Percentiles rank a stretch among this genome's conserved stretches.
phyloP scores from a whole-genome alignment of 2,888 invertebrate species.

The Hemithea aestivaria region DNA sequence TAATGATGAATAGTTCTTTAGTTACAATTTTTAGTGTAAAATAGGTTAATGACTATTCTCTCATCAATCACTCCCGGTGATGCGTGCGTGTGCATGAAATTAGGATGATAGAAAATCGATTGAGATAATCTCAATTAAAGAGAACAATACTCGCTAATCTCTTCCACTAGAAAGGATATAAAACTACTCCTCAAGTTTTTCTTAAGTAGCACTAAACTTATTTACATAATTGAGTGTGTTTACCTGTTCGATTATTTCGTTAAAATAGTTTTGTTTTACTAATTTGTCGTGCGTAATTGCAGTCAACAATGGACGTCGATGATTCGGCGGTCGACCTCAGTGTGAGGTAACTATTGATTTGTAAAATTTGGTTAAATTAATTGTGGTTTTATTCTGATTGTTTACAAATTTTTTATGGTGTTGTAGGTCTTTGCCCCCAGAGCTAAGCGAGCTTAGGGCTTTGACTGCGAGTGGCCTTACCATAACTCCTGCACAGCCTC shows the following conservation, averaged over 20 bases:
- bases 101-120: slow-evolving; percentile 27
- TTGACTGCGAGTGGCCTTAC: slow-evolving; percentile 81
- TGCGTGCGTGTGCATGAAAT: slow-evolving; percentile 53
- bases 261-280: slow-evolving; percentile 32
- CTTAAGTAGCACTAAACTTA: too few species aligned
- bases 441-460: slow-evolving; percentile 78
- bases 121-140: slow-evolving; percentile 2
- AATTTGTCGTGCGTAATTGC: slow-evolving; percentile 42
- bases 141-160: not conserved
- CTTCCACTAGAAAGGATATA: not conserved
- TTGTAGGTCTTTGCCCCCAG: slow-evolving; percentile 69
- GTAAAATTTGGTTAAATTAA: slow-evolving; percentile 17
- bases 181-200: too few species aligned
- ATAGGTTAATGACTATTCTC: slow-evolving; percentile 1
- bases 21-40: not conserved
- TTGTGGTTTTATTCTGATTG: slow-evolving; percentile 18
- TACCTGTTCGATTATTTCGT: slow-evolving; percentile 13
- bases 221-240: too few species aligned
- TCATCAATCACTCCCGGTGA: slow-evolving; percentile 35
- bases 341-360: slow-evolving; percentile 80
- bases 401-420: slow-evolving; percentile 12
- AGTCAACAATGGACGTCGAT: slow-evolving; percentile 90
- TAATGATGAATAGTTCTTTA: too few species aligned
- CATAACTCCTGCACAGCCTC: slow-evolving; percentile 81
- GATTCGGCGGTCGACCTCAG: slow-evolving; percentile 94